Evolutionary conservation across 2,113 vertebrate species (phyloP), one percentile per base, ranked within the genome.

Genomic region (Ageneiosus marmoratus): DNA sequence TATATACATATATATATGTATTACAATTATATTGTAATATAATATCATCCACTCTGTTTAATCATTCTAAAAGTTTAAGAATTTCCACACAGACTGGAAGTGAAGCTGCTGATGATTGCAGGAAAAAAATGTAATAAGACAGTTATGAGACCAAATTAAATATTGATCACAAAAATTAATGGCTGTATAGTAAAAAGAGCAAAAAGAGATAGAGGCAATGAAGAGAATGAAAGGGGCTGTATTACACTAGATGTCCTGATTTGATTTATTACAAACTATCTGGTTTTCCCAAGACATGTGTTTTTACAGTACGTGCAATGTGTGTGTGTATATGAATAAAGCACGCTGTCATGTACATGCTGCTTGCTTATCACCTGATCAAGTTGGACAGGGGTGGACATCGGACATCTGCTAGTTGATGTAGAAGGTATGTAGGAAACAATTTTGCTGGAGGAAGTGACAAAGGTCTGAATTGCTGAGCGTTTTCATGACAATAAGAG

Each of bases 401-500:
- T 32, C 72, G 11, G 16, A 53, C 18, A 53, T 77, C 34, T 58
- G 53, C 32, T 77, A 44, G 55, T 46, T 62, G 37, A 24, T 12
- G 62, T 37, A 34, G 27, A 15, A 32, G 46, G 34, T n/a, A 2
- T 34, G 29, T 11, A 63, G 34, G 9, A 75, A 76, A 56, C 56
- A 32, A 44, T 56, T 11, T 56, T 8, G 63, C 63, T 70, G 62
- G 27, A 41, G 37, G 60, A 67, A 72, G 29, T 74, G 67, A 16
- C 34, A 67, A 55, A 80, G 13, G 29, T 37, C 51, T 72, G 58
- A 77, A 37, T 12, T 27, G 34, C 41, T 12, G 63, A 48, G 76
- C 37, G 29, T n/a, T 53, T 72, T 63, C 60, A 48, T 53, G 32
- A 85, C 77, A 83, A 82, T 85, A 72, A 81, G 51, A 13, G 46